Conservation (phyloP, 2,888 invertebrate genomes). For the Macrophya annulata region DNA sequence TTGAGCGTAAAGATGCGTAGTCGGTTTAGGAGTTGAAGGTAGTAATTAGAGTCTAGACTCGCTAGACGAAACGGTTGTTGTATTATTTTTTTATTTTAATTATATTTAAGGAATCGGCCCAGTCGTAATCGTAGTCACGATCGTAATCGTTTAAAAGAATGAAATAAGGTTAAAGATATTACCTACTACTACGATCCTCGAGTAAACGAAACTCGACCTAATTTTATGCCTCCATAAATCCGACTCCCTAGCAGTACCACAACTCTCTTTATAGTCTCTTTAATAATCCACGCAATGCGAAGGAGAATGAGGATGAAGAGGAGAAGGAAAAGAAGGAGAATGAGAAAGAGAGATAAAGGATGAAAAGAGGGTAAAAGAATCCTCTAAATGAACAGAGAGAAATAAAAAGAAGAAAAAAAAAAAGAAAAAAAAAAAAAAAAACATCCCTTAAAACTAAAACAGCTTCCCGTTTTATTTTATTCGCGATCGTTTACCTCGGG, state of each 20-base stretch:
- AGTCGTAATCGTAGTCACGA: not conserved
- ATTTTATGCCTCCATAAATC: constrained; percentile 51
- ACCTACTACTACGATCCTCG: not conserved
- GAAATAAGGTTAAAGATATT: too few relatives aligned
- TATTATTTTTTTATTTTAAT: not conserved
- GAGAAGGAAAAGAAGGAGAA: too few relatives aligned
- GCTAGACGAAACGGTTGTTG: not conserved
- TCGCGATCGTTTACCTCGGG: not conserved
- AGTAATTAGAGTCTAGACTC: constrained; percentile 26
- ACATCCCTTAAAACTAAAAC: not conserved
- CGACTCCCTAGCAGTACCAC: not conserved
- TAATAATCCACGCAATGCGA: constrained; percentile 28
- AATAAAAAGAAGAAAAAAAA: not conserved
- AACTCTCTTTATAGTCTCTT: constrained; percentile 43
- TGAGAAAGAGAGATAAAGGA: not conserved
- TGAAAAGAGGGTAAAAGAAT: not conserved
- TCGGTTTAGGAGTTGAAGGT: not conserved
- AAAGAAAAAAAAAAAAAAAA: not conserved
- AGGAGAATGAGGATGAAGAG: not conserved
- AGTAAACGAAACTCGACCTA: constrained; percentile 29
- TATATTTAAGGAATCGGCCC: not conserved
- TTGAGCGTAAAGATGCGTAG: not conserved
- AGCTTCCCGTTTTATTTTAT: not conserved
- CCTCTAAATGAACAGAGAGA: not conserved
- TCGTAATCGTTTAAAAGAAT: not conserved